Conservation (phyloP, 2,113 vertebrate species). For the Chaetodon auriga region DNA sequence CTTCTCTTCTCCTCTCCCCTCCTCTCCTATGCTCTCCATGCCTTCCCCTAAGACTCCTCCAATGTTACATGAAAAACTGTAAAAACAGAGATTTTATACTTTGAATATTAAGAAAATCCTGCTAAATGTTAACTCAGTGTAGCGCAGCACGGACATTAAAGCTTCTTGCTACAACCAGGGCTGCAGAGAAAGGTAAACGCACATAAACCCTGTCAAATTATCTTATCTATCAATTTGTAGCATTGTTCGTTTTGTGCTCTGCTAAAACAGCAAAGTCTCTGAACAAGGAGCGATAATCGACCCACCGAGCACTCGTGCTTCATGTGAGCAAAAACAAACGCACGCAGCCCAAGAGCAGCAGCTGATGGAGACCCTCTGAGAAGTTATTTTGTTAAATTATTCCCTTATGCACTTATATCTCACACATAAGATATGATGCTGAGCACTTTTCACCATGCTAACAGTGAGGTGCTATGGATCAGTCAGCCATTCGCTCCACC, state of each 20-base stretch:
- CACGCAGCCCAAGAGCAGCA: too few species aligned
- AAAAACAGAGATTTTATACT: slow-evolving; percentile 1
- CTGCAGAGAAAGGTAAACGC: background rate
- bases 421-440: too few species aligned
- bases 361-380: too few species aligned
- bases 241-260: background rate
- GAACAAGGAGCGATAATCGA: background rate
- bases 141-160: background rate
- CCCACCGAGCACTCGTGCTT: background rate
- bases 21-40: background rate
- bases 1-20: background rate
- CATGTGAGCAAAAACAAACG: background rate
- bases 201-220: background rate
- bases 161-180: too few species aligned
- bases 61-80: background rate
- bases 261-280: background rate
- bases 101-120: background rate
- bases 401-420: too few species aligned
- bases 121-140: background rate
- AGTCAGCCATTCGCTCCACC: too few species aligned
- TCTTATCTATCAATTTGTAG: background rate
- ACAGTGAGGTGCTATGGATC: too few species aligned
- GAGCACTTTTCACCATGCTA: too few species aligned
- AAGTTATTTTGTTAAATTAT: too few species aligned
- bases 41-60: background rate